Evolutionary conservation across 2,113 vertebrate species (phyloP).

Genomic region (Eleginops maclovinus): DNA sequence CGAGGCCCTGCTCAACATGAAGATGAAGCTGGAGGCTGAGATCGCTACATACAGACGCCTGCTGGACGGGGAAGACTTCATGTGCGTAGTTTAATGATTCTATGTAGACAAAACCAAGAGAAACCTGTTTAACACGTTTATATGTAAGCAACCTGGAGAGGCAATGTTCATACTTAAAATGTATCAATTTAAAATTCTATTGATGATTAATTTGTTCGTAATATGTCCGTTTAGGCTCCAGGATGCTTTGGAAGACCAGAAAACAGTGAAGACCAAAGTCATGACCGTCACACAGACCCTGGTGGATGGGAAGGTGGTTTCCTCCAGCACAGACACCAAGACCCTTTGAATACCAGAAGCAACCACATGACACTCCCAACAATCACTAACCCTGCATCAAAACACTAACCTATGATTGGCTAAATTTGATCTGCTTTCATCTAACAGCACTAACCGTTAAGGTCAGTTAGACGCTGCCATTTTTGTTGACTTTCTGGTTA

Average conservation of each 20-base stretch:
- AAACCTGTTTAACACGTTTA: too few species aligned
- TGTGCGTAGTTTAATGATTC: conserved; percentile 71
- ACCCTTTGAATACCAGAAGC: conserved; percentile 64
- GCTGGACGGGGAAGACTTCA: conserved; percentile 88
- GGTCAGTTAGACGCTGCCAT: background rate
- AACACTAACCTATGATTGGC: conserved; percentile 50
- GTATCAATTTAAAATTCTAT: background rate
- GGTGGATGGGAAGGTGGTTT: conserved; percentile 91
- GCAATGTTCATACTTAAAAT: background rate
- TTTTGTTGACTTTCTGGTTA: conserved; percentile 18
- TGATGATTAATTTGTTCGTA: conserved; percentile 17
- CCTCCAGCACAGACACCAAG: conserved; percentile 90
- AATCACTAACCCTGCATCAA: conserved; percentile 14
- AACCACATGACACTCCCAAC: background rate
- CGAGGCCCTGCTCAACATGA: conserved; percentile 91
- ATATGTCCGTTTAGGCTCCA: conserved; percentile 73
- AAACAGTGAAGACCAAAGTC: conserved; percentile 84
- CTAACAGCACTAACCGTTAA: conserved; percentile 38
- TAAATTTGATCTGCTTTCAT: background rate
- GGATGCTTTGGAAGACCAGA: conserved; percentile 74
- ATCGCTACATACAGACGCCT: conserved; percentile 94
- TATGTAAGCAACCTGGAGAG: background rate
- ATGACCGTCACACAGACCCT: conserved; percentile 91
- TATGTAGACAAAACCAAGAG: background rate
- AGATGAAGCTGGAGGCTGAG: conserved; percentile 96